phyloP scores from a whole-genome alignment of 2,888 invertebrate genomes.

The Parnassius smintheus region DNA sequence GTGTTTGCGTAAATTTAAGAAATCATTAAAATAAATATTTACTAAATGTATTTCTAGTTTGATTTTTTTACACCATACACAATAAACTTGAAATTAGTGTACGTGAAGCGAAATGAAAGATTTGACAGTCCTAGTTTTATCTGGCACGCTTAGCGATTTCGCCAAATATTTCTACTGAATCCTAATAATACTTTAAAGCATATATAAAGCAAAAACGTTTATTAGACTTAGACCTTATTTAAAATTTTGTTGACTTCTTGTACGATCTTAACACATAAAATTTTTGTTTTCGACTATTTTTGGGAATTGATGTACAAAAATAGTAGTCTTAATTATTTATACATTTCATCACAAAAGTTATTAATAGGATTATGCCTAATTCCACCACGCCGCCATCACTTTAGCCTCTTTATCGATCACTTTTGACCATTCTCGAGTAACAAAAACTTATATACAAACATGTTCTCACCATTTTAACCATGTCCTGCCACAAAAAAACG shows the following conservation, averaged over 20 bases:
- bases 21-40: no score
- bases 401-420: constrained; percentile 31
- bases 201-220: background rate
- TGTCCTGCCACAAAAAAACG: constrained; percentile 26
- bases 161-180: no score
- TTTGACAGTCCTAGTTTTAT: no score
- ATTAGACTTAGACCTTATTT: background rate
- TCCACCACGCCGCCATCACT: constrained; percentile 1
- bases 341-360: constrained; percentile 4
- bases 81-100: no score
- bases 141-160: no score
- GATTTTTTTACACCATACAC: no score
- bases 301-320: constrained; percentile 5
- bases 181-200: no score
- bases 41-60: no score
- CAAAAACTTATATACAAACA: constrained; percentile 36
- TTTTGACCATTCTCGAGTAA: background rate
- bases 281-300: no score
- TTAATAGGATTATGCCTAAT: background rate
- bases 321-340: constrained; percentile 1
- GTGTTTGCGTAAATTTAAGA: no score
- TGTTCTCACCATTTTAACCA: constrained; percentile 38
- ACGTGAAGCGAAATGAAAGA: no score
- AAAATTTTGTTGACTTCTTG: background rate
- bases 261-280: no score